Percentiles rank a stretch among this genome's conserved stretches.
Evolutionary conservation across 2,797 vertebrate genomes (phyloP).

Genomic region (Sphenodon punctatus): DNA sequence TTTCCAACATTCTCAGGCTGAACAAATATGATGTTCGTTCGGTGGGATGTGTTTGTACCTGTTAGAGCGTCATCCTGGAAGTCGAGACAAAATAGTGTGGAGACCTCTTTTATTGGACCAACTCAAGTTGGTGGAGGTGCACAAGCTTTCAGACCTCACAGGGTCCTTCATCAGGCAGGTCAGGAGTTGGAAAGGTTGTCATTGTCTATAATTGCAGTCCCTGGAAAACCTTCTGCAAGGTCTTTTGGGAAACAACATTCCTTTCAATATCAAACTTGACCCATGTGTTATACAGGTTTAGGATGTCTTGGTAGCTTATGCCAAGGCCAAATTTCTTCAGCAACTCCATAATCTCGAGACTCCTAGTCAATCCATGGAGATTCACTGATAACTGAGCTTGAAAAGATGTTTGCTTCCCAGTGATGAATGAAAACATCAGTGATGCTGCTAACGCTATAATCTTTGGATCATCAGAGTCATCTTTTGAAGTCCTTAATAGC

Average conservation of each 20-base stretch:
- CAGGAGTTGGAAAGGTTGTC: too few species aligned
- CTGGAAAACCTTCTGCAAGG: too few species aligned
- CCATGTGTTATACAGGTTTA: not conserved
- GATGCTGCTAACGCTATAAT: not conserved
- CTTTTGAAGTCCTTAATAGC: not conserved
- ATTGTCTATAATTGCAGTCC: not conserved
- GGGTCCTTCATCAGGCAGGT: too few species aligned
- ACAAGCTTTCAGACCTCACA: too few species aligned
- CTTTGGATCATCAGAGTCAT: too few species aligned
- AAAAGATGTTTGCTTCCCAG: not conserved
- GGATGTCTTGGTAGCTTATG: not conserved
- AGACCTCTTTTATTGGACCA: too few species aligned
- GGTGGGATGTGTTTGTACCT: not conserved
- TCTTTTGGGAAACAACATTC: too few species aligned
- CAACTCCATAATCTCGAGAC: not conserved
- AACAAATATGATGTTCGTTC: not conserved
- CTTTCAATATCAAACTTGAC: not conserved
- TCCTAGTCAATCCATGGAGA: not conserved
- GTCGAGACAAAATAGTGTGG: too few species aligned
- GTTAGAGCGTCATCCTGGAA: not conserved
- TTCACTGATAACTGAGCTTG: not conserved
- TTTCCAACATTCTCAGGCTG: not conserved
- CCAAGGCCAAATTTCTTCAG: not conserved
- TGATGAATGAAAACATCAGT: not conserved
- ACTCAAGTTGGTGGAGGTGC: too few species aligned